Conservation (phyloP, 2,113 vertebrate species). For the Rhea americana region DNA sequence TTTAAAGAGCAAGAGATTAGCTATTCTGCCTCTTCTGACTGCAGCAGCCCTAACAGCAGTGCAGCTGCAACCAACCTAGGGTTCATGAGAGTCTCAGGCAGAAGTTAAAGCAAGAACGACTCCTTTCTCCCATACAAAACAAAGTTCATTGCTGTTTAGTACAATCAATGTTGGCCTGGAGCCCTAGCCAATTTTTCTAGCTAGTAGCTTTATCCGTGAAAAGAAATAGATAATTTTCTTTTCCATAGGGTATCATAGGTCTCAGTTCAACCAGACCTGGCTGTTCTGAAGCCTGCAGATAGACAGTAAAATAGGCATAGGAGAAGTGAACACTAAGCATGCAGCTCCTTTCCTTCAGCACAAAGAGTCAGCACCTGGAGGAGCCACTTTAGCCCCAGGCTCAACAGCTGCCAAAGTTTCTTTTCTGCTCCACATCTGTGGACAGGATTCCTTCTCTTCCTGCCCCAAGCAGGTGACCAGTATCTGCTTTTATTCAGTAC, state of each 20-base stretch:
- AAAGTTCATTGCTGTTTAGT: slow-evolving; percentile 39
- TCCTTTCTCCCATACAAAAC: not conserved
- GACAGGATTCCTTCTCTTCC: not conserved
- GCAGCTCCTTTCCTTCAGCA: not conserved
- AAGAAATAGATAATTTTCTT: not conserved
- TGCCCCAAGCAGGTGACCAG: not conserved
- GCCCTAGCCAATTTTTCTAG: not conserved
- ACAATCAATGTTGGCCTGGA: not conserved
- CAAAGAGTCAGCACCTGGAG: rapidly evolving
- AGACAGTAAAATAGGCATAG: rapidly evolving
- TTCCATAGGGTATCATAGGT: not conserved
- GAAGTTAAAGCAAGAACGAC: not conserved
- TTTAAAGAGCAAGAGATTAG: slow-evolving; percentile 43
- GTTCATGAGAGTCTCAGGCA: not conserved
- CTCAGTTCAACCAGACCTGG: not conserved
- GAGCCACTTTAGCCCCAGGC: rapidly evolving
- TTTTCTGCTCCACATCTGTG: not conserved
- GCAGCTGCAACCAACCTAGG: not conserved
- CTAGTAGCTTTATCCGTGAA: not conserved
- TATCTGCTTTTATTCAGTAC: not conserved
- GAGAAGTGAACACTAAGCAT: not conserved
- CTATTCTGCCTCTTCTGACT: slow-evolving; percentile 7
- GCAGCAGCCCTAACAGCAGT: not conserved
- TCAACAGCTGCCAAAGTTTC: not conserved
- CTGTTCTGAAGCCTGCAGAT: not conserved